Evolutionary conservation across 2,113 vertebrate genomes (phyloP), one percentile per base, ranked within the genome.

Genomic region (Thalassarche chlororhynchos): DNA sequence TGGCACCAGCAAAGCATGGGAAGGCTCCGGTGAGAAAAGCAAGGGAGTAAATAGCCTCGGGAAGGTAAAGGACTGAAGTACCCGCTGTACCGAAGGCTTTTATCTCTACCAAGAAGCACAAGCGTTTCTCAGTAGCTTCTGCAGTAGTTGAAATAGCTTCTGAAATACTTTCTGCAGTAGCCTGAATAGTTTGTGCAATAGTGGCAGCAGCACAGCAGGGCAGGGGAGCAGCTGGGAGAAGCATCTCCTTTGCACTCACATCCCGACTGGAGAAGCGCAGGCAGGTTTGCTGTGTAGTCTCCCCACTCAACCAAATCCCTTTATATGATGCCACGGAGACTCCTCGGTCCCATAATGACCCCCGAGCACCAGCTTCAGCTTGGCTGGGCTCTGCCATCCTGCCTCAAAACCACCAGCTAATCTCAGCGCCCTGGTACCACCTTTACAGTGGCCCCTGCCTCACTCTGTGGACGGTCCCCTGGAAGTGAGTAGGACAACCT

Each of bases 71-170:
- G 40, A 15, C 28, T 34, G 29, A n/a, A 10, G 19, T 8, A 21
- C 5, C 6, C 0, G 0, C 55, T 49, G 28, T 32, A 8, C 28
- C 0, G 0, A 82, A 55, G n/a, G n/a, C 10, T 49, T 69, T 32
- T 62, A 8, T 34, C 55, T 51, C 19, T 29, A n/a, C 36, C 28
- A 42, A 34, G 55, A 29, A 49, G n/a, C 54, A 60, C 20, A 32
- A 49, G 47, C 0, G 1, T 42, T 75, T 49, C 61, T 55, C 44
- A 46, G 64, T 12, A 70, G 25, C 72, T 70, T 62, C 42, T 42
- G 80, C 62, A 69, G 19, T 14, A 32, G 42, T 15, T 46, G 23
- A 11, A 17, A 36, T 14, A 12, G 25, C 65, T 91, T 24, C 58
- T 36, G 66, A 28, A 58, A 51, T 10, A 38, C 14, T 38, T 72